Conservation (phyloP, 2,113 vertebrate genomes). For the Zosterops hypoxanthus region DNA sequence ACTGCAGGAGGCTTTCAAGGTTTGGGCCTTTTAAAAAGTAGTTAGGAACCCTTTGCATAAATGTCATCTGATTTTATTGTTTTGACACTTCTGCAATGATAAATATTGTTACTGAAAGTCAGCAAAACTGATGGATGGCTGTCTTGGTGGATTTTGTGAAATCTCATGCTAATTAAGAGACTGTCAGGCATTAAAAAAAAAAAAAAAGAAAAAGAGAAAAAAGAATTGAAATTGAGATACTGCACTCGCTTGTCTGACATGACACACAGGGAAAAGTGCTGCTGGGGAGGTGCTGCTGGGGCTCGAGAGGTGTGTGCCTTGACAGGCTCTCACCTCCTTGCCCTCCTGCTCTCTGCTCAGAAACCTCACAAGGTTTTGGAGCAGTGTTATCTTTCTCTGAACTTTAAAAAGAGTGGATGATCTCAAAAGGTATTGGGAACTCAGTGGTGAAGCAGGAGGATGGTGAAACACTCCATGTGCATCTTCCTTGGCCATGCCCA, state of each 20-base stretch:
- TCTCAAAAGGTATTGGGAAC: neutral
- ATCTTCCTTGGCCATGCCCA: neutral
- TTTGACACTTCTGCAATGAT: constrained; percentile 63
- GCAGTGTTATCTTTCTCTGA: neutral
- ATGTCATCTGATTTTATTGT: constrained; percentile 64
- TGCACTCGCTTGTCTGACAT: neutral
- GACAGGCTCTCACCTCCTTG: neutral
- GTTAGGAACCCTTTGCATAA: constrained; percentile 54
- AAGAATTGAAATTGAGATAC: neutral
- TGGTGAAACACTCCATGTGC: rapidly evolving
- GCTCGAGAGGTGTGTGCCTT: neutral
- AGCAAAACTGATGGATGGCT: constrained; percentile 67
- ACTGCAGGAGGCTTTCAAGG: constrained; percentile 30
- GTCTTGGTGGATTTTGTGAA: constrained; percentile 48
- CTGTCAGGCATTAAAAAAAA: neutral
- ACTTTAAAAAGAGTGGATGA: neutral
- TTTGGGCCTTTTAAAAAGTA: constrained; percentile 26
- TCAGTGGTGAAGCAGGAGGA: neutral
- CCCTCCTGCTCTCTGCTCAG: neutral
- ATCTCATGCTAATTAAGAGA: constrained; percentile 66
- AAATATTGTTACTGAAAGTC: constrained; percentile 67
- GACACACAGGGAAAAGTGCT: neutral
- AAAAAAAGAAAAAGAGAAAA: neutral
- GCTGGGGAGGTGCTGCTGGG: neutral
- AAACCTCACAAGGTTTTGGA: neutral